Conservation (phyloP, 2,797 vertebrate genomes). For the Leuciscus waleckii region DNA sequence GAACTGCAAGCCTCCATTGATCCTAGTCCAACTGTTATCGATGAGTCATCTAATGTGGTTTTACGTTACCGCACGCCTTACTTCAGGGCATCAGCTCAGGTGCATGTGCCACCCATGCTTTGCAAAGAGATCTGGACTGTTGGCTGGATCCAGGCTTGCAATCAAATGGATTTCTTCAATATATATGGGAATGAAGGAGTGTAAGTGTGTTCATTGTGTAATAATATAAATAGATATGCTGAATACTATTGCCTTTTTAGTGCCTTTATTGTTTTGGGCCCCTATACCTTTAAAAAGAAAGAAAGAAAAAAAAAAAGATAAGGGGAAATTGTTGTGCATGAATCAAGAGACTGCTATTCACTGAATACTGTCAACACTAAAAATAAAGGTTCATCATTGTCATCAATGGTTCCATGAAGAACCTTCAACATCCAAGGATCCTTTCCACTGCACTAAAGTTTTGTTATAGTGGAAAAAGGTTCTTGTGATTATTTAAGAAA, state of each 20-base stretch:
- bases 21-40: slow-evolving; percentile 83
- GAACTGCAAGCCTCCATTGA: slow-evolving; percentile 86
- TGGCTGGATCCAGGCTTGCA: slow-evolving; percentile 89
- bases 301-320: too few relatives aligned
- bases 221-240: not conserved
- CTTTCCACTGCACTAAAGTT: not conserved
- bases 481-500: not conserved
- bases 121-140: slow-evolving; percentile 87
- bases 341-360: too few relatives aligned
- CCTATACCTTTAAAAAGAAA: not conserved
- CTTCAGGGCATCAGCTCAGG: slow-evolving; percentile 85
- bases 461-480: not conserved
- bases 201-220: slow-evolving; percentile 71
- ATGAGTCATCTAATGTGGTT: slow-evolving; percentile 87
- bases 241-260: not conserved
- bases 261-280: not conserved
- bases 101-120: slow-evolving; percentile 83
- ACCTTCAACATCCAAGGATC: not conserved
- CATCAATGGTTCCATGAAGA: not conserved
- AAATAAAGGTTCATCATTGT: not conserved
- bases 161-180: slow-evolving; percentile 90
- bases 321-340: not conserved
- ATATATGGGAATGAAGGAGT: slow-evolving; percentile 85
- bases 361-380: not conserved
- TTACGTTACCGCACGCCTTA: slow-evolving; percentile 87